A percentile compares a stretch with the other conserved stretches of the same genome.
Evolutionary conservation across 2,113 vertebrate genomes (phyloP).

Genomic region (Corythornis vintsioides): DNA sequence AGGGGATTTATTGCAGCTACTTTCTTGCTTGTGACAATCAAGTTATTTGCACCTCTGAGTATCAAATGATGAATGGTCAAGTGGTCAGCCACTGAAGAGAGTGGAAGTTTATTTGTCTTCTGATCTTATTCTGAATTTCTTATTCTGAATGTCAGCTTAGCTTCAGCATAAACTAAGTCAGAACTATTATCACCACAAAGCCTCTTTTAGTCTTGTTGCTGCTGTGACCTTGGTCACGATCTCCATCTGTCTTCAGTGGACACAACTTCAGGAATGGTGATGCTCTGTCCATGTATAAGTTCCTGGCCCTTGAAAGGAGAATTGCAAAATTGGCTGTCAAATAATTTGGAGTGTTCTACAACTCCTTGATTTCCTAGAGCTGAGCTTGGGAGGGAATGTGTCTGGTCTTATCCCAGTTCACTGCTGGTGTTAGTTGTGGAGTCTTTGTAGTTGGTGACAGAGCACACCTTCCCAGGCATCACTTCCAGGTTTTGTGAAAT

Average conservation of each 20-base stretch:
- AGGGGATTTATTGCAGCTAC: neutral
- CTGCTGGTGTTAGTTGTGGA: neutral
- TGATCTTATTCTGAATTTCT: neutral
- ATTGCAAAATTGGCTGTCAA: neutral
- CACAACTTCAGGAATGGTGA: neutral
- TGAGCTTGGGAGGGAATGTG: neutral
- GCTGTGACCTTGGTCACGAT: neutral
- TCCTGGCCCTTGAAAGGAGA: neutral
- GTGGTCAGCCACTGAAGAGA: neutral
- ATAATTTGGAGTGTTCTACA: neutral
- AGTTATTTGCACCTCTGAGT: neutral
- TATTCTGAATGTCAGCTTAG: neutral
- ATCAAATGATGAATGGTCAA: neutral
- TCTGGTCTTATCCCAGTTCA: neutral
- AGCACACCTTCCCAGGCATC: neutral
- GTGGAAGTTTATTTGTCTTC: neutral
- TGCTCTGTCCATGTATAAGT: neutral
- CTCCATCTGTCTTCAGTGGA: neutral
- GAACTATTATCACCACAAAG: neutral
- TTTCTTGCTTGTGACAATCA: neutral
- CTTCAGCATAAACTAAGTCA: neutral
- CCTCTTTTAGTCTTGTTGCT: neutral
- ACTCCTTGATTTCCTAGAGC: neutral
- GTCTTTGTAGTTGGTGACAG: neutral
- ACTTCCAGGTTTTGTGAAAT: neutral